Conservation (phyloP, 2,797 vertebrate genomes). For the Ambastaia sidthimunki region DNA sequence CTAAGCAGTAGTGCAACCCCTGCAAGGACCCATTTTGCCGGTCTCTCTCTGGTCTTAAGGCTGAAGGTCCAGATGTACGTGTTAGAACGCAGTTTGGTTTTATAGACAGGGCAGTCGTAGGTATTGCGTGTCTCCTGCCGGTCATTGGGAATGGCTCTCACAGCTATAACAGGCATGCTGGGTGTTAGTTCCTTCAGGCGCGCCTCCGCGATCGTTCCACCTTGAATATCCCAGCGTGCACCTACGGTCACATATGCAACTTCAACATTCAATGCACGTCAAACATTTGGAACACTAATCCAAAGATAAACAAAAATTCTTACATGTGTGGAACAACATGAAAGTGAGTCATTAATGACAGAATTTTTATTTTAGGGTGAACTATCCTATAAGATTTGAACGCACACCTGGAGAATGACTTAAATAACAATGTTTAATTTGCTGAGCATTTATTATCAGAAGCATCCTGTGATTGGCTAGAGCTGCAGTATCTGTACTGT, state of each 20-base stretch:
- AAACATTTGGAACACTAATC: too few relatives aligned
- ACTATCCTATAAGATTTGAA: too few relatives aligned
- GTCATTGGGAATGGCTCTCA: conserved; percentile 75
- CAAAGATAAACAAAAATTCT: too few relatives aligned
- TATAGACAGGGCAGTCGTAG: conserved; percentile 81
- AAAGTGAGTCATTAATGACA: too few relatives aligned
- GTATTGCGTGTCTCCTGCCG: conserved; percentile 81
- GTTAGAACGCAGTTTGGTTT: conserved; percentile 77
- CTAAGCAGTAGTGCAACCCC: conserved; percentile 81
- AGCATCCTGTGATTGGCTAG: conserved; percentile 8
- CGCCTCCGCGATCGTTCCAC: conserved; percentile 75
- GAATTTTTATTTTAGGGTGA: too few relatives aligned
- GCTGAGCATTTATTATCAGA: background rate
- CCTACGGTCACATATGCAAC: conserved; percentile 57
- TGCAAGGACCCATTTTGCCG: conserved; percentile 79
- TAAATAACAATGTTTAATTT: background rate
- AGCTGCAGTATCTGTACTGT: background rate
- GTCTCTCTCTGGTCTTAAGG: conserved; percentile 80
- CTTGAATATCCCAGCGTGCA: conserved; percentile 79
- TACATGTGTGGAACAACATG: too few relatives aligned
- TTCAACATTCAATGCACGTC: too few relatives aligned
- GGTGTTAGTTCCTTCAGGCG: conserved; percentile 77
- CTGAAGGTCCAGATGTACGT: conserved; percentile 77
- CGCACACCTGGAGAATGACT: background rate
- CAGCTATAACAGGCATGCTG: conserved; percentile 78